Base-by-base conservation (phyloP, 1,140 invertebrate genomes). In the Ooceraea biroi region DNA sequence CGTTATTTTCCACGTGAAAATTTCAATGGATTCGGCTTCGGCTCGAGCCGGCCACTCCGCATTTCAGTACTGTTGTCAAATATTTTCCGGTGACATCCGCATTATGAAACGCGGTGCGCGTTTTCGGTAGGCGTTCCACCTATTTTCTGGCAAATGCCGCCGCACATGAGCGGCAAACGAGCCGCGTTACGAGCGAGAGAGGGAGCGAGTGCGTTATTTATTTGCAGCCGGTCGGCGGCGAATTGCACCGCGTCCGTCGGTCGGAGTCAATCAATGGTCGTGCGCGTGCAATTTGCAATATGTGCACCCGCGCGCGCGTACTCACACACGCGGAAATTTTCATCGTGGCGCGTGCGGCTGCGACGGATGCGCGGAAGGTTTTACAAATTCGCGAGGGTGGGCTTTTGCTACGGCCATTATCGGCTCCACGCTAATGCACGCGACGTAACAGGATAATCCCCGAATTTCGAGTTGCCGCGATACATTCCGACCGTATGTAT, bases 401-500 rank as follows among this genome's bases (percentile, higher is more conserved):
- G 85, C 87, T 90, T 90, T 86, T 85, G 82, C 85, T 77, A 65
- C 74, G 85, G 84, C 90, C 90, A 91, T 91, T 91, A 91, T 91
- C 88, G 86, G 86, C 83, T 83, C 84, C 66, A 87, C 89, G 82
- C 88, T 91, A 91, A 91, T 91, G 90, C 90, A 90, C 65, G 83
- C 85, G 87, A 80, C 84, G 91, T 86, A 91, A 91, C 88, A 89
- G 85, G 89, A 91, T 91, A 90, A 91, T 88, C 85, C 86, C 85
- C 71, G n/a, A 80, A 80, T 80, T 69, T 80, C 65, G 76, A 80
- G 76, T 71, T 80, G 76, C 76, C 65, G 69, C 71, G 80, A 74
- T 73, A 82, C 80, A 73, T 72, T 60, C 41, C 27, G 27, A 61
- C 25, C 27, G 14, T 63, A 71, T 61, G 80, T 73, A 77, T 22